Conservation (phyloP, 2,888 invertebrate genomes). For the Trimorus sp. region DNA sequence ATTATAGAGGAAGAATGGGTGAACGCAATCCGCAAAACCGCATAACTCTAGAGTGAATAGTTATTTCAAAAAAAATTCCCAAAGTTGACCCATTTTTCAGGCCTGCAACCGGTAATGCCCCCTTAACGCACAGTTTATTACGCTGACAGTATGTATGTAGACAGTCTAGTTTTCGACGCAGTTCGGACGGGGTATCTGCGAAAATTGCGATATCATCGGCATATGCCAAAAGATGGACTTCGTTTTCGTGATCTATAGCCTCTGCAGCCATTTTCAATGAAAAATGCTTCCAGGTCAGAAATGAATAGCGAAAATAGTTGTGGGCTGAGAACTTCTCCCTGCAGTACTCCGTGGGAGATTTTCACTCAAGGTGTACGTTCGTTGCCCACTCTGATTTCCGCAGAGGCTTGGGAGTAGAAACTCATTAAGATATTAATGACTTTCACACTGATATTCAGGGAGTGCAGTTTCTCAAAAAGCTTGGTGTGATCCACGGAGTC, state of each 20-base stretch:
- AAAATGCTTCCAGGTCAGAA: neutral
- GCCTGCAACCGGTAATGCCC: no score
- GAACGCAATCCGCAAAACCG: no score
- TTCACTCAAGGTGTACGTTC: neutral
- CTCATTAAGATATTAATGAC: neutral
- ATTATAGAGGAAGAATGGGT: no score
- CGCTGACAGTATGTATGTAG: no score
- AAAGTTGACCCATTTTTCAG: no score
- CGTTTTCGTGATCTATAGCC: neutral
- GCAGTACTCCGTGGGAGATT: neutral
- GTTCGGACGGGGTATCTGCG: neutral
- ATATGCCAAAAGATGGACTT: neutral
- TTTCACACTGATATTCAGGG: neutral
- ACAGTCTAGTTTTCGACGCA: constrained; percentile 1
- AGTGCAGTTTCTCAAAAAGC: no score
- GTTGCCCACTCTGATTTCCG: neutral
- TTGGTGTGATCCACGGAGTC: no score
- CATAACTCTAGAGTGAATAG: no score
- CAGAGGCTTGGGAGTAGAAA: neutral
- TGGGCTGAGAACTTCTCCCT: neutral
- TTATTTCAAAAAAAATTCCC: no score
- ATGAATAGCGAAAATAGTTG: neutral
- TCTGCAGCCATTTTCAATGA: constrained; percentile 1
- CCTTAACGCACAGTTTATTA: no score
- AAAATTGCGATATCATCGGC: neutral